Percentiles rank a stretch among this genome's conserved stretches.
Conservation (phyloP, 2,113 vertebrate species). For the zebrafish (Danio rerio) region GRCz12tu NC_133197.1:14404501-14405000, state of each 20-base stretch:
- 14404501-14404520: constrained; percentile 82
- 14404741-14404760: constrained; percentile 34
- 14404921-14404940: no score
- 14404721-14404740: not conserved
- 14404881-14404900: no score
- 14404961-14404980: no score
- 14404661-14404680: constrained; percentile 39
- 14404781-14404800: no score
- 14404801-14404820: no score
- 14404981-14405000: no score
- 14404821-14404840: no score
- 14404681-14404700: constrained; percentile 56
- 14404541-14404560: constrained; percentile 84
- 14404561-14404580: constrained; percentile 83
- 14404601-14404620: constrained; percentile 85
- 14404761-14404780: not conserved
- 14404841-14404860: no score
- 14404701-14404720: constrained; percentile 37
- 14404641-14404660: constrained; percentile 61
- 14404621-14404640: constrained; percentile 83
- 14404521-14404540: constrained; percentile 85
- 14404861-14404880: no score
- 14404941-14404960: no score
- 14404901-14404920: no score
- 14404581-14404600: constrained; percentile 80